phyloP scores from a whole-genome alignment of 2,797 vertebrate genomes.

The Thaleichthys pacificus region DNA sequence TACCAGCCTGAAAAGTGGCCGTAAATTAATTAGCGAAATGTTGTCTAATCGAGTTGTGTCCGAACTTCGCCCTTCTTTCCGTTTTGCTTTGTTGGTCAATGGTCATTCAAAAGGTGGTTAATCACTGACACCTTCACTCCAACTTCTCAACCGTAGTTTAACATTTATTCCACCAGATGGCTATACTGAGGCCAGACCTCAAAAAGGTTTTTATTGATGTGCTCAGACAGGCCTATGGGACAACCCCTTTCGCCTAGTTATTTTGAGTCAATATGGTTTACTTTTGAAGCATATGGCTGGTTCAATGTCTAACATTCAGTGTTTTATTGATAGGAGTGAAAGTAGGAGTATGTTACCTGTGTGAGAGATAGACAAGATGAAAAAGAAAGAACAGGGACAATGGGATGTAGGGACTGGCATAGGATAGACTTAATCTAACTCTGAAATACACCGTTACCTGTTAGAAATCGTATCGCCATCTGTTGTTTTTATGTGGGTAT shows the following conservation, averaged over 20 bases:
- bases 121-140: slow-evolving; percentile 61
- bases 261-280: neutral
- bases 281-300: neutral
- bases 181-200: slow-evolving; percentile 23
- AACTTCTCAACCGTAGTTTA: slow-evolving; percentile 31
- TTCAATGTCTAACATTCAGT: neutral
- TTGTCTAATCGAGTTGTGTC: neutral
- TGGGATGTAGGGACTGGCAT: neutral
- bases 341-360: no score
- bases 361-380: neutral
- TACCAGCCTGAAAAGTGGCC: neutral
- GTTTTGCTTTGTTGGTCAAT: slow-evolving; percentile 38
- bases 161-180: slow-evolving; percentile 65
- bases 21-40: neutral
- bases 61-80: slow-evolving; percentile 43
- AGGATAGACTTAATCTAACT: neutral
- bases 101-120: slow-evolving; percentile 65
- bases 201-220: slow-evolving; percentile 33
- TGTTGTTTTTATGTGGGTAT: slow-evolving; percentile 40
- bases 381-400: neutral
- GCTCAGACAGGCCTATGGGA: neutral
- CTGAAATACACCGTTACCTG: neutral
- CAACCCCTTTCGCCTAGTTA: neutral
- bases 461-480: neutral
- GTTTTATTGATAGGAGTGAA: neutral